Conservation (phyloP, 2,888 invertebrate genomes). For the Andrena dorsata region DNA sequence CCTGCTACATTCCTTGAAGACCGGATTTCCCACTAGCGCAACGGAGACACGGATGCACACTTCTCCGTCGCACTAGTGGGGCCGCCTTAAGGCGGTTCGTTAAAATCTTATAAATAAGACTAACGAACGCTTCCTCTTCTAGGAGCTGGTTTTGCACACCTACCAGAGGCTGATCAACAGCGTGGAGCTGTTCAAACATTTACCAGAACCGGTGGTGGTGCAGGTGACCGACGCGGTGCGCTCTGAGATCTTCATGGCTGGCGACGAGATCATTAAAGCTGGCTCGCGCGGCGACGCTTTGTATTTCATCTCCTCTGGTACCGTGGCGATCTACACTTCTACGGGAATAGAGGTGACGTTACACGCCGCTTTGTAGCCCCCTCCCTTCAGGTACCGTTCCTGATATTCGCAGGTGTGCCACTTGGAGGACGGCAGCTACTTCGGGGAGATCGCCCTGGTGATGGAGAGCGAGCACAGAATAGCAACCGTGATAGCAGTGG, state of each 20-base stretch:
- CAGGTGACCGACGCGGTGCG: slow-evolving; percentile 78
- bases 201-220: slow-evolving; percentile 79
- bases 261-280: slow-evolving; percentile 83
- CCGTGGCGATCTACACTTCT: slow-evolving; percentile 84
- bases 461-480: slow-evolving; percentile 83
- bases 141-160: slow-evolving; percentile 83
- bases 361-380: neutral
- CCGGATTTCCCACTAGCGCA: too few relatives aligned
- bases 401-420: slow-evolving; percentile 83
- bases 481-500: slow-evolving; percentile 84
- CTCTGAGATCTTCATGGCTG: slow-evolving; percentile 82
- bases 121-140: slow-evolving; percentile 1
- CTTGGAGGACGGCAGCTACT: slow-evolving; percentile 85
- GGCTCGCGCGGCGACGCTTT: slow-evolving; percentile 81
- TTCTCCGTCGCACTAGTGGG: too few relatives aligned
- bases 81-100: neutral
- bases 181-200: slow-evolving; percentile 82
- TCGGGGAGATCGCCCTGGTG: slow-evolving; percentile 85
- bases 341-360: slow-evolving; percentile 82
- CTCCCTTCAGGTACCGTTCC: neutral
- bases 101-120: neutral
- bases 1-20: too few relatives aligned
- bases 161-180: slow-evolving; percentile 80
- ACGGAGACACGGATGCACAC: too few relatives aligned
- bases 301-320: slow-evolving; percentile 84